Base-by-base conservation (phyloP, 2,113 vertebrate species). In the Dunckerocampus dactyliophorus region DNA sequence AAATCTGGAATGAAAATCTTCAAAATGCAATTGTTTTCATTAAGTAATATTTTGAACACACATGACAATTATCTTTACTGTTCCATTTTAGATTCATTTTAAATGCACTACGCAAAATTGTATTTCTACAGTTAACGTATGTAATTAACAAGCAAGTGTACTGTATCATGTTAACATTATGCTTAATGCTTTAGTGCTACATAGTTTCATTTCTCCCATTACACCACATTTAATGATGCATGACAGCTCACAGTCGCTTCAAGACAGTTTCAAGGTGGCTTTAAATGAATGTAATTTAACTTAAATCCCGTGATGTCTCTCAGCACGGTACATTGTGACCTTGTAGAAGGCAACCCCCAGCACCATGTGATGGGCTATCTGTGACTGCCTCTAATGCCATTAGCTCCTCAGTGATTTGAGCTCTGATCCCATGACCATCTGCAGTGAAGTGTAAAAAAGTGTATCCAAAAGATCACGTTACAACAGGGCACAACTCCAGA, bases 321-420 rank as follows among this genome's bases (percentile, higher is more conserved):
- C 59, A 81, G 65, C 52, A 62, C 7, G 31, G 39, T 45, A 67
- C 57, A 70, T 74, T 87, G 72, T 82, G 71, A 73, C 56, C 47
- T 67, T 34, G 3, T 34, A 74, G 54, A 72, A 62, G 74, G 53
- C 53, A 67, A 39, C 62, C 42, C 59, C 48, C 59, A 71, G 72
- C 67, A 80, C 74, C 79, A 74, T 81, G 74, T 80, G 72, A 82
- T 74, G 74, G 55, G 65, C 51, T 71, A 67, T 77, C 63, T 68
- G 63, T 78, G 64, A 80, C 75, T 71, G 71, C 69, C 71, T 76
- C 65, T 80, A 59, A 68, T 76, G 62, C 72, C 63, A 58, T 31
- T 64, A 43, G 51, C 71, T 34, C 31, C 31, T 34, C 31, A 34
- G 31, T 8, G 65, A 76, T 80, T 77, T 61, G 37, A 79, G 62